Percentiles rank a stretch among this genome's conserved stretches.
phyloP scores from a whole-genome alignment of 2,888 invertebrate genomes.

The Prosapia bicincta region DNA sequence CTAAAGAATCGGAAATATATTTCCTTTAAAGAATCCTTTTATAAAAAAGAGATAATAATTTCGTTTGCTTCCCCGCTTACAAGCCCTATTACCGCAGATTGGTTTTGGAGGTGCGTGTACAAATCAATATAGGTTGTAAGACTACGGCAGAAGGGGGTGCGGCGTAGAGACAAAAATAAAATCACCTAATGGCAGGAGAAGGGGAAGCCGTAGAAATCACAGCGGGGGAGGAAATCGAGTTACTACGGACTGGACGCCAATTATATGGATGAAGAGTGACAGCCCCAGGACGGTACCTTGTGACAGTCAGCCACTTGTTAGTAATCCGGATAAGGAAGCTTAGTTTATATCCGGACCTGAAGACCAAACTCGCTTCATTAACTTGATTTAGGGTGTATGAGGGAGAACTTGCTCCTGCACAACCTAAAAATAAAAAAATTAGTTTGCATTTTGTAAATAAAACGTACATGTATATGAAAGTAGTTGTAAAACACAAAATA shows the following conservation, averaged over 20 bases:
- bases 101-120: slow-evolving; percentile 2
- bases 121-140: background rate
- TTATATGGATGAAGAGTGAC: background rate
- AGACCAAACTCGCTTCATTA: background rate
- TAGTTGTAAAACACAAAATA: no score
- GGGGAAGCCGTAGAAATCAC: background rate
- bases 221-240: background rate
- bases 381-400: no score
- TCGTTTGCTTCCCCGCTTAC: background rate
- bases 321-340: background rate
- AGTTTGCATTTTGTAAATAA: no score
- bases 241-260: background rate
- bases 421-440: no score
- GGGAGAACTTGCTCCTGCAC: no score
- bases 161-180: background rate
- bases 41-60: background rate
- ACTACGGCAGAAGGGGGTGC: background rate
- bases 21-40: background rate
- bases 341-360: no score
- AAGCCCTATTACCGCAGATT: background rate
- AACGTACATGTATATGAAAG: no score
- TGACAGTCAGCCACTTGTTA: background rate
- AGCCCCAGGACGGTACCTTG: background rate
- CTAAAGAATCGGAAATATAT: background rate
- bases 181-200: background rate